Conservation (phyloP, 1,140 invertebrate species). For the Portunus trituberculatus region DNA sequence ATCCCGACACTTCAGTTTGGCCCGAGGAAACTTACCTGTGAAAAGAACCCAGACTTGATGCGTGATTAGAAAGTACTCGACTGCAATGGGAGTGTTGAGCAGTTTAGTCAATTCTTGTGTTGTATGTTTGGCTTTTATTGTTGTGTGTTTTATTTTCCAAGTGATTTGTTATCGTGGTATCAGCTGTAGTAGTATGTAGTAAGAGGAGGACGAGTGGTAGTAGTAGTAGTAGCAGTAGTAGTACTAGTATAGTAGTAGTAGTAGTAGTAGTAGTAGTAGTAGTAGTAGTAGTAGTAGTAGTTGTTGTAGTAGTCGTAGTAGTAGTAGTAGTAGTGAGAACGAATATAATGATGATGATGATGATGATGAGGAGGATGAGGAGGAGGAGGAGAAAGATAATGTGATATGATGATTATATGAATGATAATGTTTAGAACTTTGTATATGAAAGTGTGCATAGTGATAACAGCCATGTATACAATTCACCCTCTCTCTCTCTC, state of each 20-base stretch:
- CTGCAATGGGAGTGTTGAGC: not conserved
- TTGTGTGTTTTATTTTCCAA: not conserved
- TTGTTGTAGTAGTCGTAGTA: not conserved
- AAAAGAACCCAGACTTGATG: not conserved
- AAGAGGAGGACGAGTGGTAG: not conserved
- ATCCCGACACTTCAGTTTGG: not conserved
- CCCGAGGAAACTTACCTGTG: not conserved
- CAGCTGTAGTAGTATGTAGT: too few relatives aligned
- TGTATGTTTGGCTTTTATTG: too few relatives aligned
- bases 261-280: conserved; percentile 23
- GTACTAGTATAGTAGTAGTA: not conserved
- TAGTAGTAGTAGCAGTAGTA: not conserved
- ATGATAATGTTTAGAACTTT: too few relatives aligned
- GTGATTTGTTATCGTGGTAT: not conserved
- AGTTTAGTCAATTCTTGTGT: too few relatives aligned
- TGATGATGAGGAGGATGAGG: too few relatives aligned
- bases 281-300: conserved; percentile 22
- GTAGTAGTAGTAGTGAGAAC: too few relatives aligned
- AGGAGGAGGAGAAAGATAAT: too few relatives aligned
- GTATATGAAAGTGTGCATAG: not conserved
- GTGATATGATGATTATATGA: too few relatives aligned
- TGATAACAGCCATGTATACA: too few relatives aligned
- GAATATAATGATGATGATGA: too few relatives aligned
- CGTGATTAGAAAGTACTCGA: not conserved
- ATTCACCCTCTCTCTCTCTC: not conserved